Percentiles rank a stretch among this genome's conserved stretches.
Evolutionary conservation across 2,113 vertebrate genomes (phyloP).

Genomic region (Sorex fumeus): DNA sequence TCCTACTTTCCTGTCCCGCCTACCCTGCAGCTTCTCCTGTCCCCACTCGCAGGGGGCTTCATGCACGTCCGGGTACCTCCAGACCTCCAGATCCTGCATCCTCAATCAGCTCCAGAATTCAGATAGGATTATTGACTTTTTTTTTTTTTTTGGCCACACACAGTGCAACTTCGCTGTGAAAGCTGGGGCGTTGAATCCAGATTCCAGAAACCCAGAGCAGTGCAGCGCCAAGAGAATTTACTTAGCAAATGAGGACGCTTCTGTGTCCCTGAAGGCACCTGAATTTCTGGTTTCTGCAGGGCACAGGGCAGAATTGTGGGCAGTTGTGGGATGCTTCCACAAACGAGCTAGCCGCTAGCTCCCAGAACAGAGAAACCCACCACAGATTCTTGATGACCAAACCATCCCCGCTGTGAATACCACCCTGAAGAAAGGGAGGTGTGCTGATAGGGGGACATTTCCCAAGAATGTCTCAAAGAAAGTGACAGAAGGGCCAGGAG

Average conservation of each 20-base stretch:
- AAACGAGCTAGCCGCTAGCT: too few species aligned
- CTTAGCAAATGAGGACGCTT: constrained; percentile 26
- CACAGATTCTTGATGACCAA: neutral
- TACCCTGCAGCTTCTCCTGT: constrained; percentile 44
- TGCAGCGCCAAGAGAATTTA: constrained; percentile 3
- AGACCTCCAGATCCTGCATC: constrained; percentile 11
- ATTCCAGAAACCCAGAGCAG: constrained; percentile 52
- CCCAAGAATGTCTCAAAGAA: constrained; percentile 24
- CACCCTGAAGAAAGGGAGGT: neutral
- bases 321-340: too few species aligned
- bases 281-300: neutral
- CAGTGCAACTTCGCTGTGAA: constrained; percentile 56
- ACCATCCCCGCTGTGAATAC: neutral
- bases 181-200: constrained; percentile 24
- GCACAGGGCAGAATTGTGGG: too few species aligned
- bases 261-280: neutral
- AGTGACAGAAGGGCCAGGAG: neutral
- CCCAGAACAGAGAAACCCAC: neutral
- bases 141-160: constrained; percentile 18
- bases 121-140: neutral
- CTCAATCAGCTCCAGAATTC: neutral
- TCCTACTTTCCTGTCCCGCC: constrained; percentile 52
- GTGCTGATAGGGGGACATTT: neutral
- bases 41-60: neutral
- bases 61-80: neutral